Evolutionary conservation across 2,113 vertebrate genomes (phyloP).

Genomic region (Indicator indicator): DNA sequence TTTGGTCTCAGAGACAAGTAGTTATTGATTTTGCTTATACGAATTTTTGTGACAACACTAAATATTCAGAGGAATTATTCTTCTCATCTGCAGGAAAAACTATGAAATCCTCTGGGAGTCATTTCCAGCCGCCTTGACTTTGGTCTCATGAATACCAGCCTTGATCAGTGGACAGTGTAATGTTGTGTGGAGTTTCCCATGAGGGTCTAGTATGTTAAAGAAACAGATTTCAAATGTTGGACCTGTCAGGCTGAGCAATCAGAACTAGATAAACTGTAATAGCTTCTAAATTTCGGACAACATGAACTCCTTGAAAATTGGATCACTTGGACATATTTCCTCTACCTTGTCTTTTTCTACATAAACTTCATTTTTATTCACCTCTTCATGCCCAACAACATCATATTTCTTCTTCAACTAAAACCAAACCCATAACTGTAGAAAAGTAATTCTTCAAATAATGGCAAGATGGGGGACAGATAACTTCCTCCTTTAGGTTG

Average conservation of each 20-base stretch:
- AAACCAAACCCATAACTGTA: neutral
- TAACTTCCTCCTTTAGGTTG: neutral
- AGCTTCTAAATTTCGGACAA: neutral
- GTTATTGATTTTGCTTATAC: neutral
- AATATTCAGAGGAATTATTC: neutral
- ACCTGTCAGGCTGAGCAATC: neutral
- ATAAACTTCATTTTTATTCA: neutral
- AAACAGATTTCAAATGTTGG: neutral
- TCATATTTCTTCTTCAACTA: neutral
- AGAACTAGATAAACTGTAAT: neutral
- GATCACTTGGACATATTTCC: neutral
- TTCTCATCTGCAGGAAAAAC: neutral
- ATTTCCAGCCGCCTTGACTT: neutral
- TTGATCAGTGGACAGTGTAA: neutral
- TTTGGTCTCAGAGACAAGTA: neutral
- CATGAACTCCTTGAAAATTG: neutral
- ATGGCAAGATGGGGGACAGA: neutral
- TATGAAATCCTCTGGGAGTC: neutral
- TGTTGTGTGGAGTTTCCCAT: neutral
- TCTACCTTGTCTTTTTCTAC: neutral
- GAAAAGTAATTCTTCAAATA: neutral
- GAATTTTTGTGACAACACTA: neutral
- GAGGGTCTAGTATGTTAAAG: neutral
- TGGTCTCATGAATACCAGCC: neutral
- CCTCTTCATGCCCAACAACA: rapidly evolving